These are phyloP conservation scores for Drosophila hamatofila DNA, from an alignment of 2,888 invertebrate species.

Conservation along the genomic window DNA sequence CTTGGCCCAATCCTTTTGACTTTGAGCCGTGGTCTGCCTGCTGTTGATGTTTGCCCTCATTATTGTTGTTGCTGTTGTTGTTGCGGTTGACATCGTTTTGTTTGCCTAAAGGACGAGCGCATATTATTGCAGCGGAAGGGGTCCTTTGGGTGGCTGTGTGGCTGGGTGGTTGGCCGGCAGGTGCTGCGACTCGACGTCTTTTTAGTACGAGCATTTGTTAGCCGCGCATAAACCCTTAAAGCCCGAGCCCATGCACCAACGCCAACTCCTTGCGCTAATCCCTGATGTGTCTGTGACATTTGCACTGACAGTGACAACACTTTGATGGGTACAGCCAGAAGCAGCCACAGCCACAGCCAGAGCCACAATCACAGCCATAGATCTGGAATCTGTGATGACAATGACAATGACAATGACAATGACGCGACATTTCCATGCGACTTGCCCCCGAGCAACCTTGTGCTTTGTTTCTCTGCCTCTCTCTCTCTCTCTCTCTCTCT, in stretches of 20 bases:
- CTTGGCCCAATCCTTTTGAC: conserved; percentile 61
- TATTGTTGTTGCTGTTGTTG: conserved; percentile 66
- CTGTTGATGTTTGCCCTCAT: conserved; percentile 81
- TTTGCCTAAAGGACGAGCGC: conserved; percentile 70
- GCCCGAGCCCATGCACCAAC: conserved; percentile 46
- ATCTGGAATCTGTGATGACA: conserved; percentile 13
- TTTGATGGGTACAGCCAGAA: conserved; percentile 80
- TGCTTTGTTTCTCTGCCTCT: conserved; percentile 6
- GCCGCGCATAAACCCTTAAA: conserved; percentile 80
- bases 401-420: conserved; percentile 37
- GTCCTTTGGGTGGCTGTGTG: neutral
- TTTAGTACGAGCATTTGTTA: conserved; percentile 68
- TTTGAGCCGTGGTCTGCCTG: conserved; percentile 62
- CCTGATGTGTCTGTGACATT: conserved; percentile 85
- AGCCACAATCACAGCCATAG: neutral
- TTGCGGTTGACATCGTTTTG: conserved; percentile 82
- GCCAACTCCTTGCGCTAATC: conserved; percentile 79
- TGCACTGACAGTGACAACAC: conserved; percentile 85
- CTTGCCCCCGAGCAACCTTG: conserved; percentile 12
- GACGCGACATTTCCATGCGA: conserved; percentile 60
- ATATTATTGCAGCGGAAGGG: conserved; percentile 21
- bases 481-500: too few relatives aligned
- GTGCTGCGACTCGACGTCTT: conserved; percentile 34
- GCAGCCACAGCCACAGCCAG: conserved; percentile 1
- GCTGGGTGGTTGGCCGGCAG: conserved; percentile 25